These are phyloP conservation scores for Apodemus speciosus DNA, from an alignment of 2,113 vertebrate genomes.

Conservation along the genomic window DNA sequence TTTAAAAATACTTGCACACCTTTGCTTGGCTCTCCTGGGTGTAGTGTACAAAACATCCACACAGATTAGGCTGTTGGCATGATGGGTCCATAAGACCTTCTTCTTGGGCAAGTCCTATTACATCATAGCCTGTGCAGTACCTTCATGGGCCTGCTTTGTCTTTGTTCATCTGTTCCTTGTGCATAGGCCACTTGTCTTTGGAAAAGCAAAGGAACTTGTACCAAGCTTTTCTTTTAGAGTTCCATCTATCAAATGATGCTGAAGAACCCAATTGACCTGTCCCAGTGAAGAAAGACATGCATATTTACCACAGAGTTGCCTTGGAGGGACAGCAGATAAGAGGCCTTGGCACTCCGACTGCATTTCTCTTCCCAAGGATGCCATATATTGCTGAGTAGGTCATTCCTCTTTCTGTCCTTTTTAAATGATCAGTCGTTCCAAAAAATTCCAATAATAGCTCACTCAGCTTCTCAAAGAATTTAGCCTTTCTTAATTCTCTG, in stretches of 20 bases:
- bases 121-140: not conserved
- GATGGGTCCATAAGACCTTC: not conserved
- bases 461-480: slow-evolving; percentile 34
- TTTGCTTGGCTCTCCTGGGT: not conserved
- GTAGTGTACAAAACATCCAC: not conserved
- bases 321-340: not conserved
- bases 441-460: not conserved
- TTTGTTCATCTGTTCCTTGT: not conserved
- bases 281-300: not conserved
- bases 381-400: not conserved
- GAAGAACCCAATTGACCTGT: not conserved
- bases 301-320: not conserved
- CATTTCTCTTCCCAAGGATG: not conserved
- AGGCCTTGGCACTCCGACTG: not conserved
- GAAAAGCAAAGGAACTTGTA: not conserved
- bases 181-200: not conserved
- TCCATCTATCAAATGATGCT: not conserved
- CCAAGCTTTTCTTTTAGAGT: not conserved
- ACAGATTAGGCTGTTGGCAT: not conserved
- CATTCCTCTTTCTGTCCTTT: not conserved
- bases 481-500: slow-evolving; percentile 51
- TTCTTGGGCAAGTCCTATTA: not conserved
- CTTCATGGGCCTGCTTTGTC: not conserved
- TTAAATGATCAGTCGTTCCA: not conserved
- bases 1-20: not conserved